Evolutionary conservation across 2,113 vertebrate species (phyloP), one percentile per base, ranked within the genome.

Genomic region (Scolopax mira): DNA sequence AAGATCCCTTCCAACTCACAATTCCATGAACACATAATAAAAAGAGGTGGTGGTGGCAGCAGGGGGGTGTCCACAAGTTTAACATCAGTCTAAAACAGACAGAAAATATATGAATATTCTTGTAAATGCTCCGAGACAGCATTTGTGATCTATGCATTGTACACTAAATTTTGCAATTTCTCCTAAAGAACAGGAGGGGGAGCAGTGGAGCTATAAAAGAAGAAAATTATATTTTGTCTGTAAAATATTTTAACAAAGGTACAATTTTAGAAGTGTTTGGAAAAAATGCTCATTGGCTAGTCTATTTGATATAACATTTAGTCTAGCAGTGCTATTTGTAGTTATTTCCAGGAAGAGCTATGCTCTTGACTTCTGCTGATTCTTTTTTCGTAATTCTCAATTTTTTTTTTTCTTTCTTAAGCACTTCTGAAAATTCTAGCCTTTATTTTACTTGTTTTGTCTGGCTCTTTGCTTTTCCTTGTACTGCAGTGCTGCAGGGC

Each of bases 161-260:
- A 30, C 24, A 5, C 14, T 5, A 0, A 60, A 8, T 14, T 31
- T 65, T 2, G 3, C 0, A 1, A 81, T 6, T 48, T 52, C 62
- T n/a, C 18, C 39, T 28, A 6, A 44, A 12, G 18, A 70, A 62
- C 89, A 64, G 30, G 2, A 41, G 31, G 14, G 41, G 85, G 69
- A 93, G 92, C 51, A 60, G 7, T 0, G 1, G 28, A 80, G 33
- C 72, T 31, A 11, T 1, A 19, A 64, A 1, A 78, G 0, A 66
- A 88, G 67, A n/a, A n/a, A n/a, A n/a, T n/a, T n/a, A 28, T 4
- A 23, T 3, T 49, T 21, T 0, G 0, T 7, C 17, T 10, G 4
- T 10, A 10, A 41, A 52, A 5, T 0, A 41, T 22, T 75, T 54
- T 23, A 37, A 60, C 11, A 39, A 23, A 51, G 69, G 31, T 3